Base-by-base conservation (phyloP, 2,888 invertebrate genomes). In the Erannis defoliaria region DNA sequence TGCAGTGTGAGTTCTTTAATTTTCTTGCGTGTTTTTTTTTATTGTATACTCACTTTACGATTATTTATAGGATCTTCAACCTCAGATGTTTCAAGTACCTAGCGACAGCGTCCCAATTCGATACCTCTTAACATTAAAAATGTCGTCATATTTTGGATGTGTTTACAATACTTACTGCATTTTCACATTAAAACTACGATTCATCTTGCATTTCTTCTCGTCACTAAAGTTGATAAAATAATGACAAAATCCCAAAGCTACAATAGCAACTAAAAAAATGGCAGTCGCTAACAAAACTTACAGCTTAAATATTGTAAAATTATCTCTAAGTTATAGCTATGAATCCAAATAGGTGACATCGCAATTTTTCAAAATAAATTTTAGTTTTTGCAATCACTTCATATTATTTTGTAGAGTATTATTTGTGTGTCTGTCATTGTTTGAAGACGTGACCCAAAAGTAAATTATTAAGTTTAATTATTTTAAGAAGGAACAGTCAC, bases 281-380 rank as follows among this genome's bases (percentile, higher is more conserved):
- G n/a, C n/a, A 33, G n/a, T 5, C 5, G n/a, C 33, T 33, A n/a
- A n/a, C 1, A n/a, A 2, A 33, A 5, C 12, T n/a, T 33, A 33
- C 31, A 10, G 31, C 9, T 18, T 19, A 42, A 42, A 26, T 26
- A 26, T 26, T 6, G n/a, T n/a, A n/a, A n/a, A 37, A 6, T 1
- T 37, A 37, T 16, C 8, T 26, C 12, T 10, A 18, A 33, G 0
- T 18, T 16, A 16, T 23, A 8, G 8, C 16, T 26, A 26, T 9
- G 9, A 16, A 18, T 4, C 6, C 16, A 19, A 12, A 12, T 26
- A 16, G 4, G 18, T 48, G 46, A 48, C 16, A 48, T 50, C 50
- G 37, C 50, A 50, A 50, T 23, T 14, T 23, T 50, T 49, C 49
- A 35, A 21, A 23, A 49, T 8, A 21, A 35, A 3, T 14, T 16